Conservation (phyloP, 2,888 invertebrate genomes). For the Thereva nobilitata region DNA sequence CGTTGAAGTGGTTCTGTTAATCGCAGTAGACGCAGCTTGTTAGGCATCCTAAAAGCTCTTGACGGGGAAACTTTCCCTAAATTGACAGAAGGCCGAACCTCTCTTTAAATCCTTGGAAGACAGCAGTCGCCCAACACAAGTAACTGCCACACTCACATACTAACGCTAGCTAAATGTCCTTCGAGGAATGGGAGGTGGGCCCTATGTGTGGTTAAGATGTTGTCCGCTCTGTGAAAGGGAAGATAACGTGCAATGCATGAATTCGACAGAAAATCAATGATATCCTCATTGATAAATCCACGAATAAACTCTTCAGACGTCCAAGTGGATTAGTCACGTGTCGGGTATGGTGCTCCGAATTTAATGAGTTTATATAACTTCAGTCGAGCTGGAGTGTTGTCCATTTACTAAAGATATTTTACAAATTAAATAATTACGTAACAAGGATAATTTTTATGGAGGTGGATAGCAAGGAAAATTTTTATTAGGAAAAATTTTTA, state of each 20-base stretch:
- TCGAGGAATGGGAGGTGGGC: neutral
- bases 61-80: slow-evolving; percentile 11
- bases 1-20: slow-evolving; percentile 7
- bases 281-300: neutral
- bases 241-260: slow-evolving; percentile 9
- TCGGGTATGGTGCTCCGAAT: neutral
- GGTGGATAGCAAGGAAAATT: no score
- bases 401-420: no score
- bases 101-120: neutral
- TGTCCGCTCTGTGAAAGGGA: neutral
- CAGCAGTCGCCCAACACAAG: no score
- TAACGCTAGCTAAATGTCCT: neutral
- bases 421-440: no score
- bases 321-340: slow-evolving; percentile 10
- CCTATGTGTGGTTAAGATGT: neutral
- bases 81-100: slow-evolving; percentile 3
- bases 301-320: neutral
- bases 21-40: slow-evolving; percentile 11
- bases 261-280: slow-evolving; percentile 28
- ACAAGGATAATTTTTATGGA: no score
- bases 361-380: no score
- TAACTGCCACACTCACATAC: neutral
- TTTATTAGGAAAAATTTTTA: no score
- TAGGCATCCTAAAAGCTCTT: slow-evolving; percentile 12
- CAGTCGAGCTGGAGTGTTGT: no score